Percentiles rank a stretch among this genome's conserved stretches.
These are phyloP conservation scores for Myotis daubentonii DNA, from an alignment of 2,797 vertebrate species.

Conservation along the genomic window DNA sequence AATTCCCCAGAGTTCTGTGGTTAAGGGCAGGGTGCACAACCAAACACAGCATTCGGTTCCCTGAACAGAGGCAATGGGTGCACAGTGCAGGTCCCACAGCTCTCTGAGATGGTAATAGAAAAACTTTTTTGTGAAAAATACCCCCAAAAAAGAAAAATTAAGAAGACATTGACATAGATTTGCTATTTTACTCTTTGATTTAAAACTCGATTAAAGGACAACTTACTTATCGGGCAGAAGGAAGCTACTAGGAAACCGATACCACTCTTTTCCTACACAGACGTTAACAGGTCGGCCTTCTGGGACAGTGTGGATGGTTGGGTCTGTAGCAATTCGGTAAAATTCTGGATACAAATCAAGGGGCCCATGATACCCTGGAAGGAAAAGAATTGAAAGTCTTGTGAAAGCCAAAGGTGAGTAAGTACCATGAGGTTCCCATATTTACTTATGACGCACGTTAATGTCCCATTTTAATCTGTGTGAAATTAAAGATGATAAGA, in stretches of 20 bases:
- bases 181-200: neutral
- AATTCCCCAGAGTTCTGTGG: neutral
- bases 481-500: neutral
- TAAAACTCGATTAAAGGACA: neutral
- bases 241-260: slow-evolving; percentile 98
- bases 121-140: slow-evolving; percentile 29
- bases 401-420: neutral
- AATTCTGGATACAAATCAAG: slow-evolving; percentile 98
- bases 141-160: neutral
- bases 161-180: neutral
- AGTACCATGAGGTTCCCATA: neutral
- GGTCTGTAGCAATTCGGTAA: slow-evolving; percentile 95
- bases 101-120: neutral
- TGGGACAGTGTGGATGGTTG: slow-evolving; percentile 91
- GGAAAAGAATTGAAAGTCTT: neutral
- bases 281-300: slow-evolving; percentile 93
- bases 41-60: neutral
- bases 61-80: neutral
- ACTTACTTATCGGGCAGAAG: slow-evolving; percentile 96
- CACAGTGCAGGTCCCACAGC: neutral
- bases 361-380: slow-evolving; percentile 95
- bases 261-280: slow-evolving; percentile 98
- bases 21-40: neutral
- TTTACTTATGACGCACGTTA: neutral
- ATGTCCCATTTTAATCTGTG: neutral